Percentiles rank a stretch among this genome's conserved stretches.
These are phyloP conservation scores for Sinocyclocheilus rhinocerous DNA, from an alignment of 2,113 vertebrate species.

Conservation along the genomic window DNA sequence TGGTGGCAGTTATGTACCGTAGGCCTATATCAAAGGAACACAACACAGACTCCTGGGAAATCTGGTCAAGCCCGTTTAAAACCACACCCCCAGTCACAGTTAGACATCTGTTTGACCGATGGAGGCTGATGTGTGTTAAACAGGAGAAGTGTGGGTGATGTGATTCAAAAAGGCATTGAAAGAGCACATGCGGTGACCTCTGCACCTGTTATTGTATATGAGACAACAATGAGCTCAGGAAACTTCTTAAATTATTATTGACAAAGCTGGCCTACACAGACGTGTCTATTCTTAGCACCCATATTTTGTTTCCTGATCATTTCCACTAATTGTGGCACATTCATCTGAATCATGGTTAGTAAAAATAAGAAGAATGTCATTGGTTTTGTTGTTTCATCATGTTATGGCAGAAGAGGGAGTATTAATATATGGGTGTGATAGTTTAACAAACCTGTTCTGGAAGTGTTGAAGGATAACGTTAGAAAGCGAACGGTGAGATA, in stretches of 20 bases:
- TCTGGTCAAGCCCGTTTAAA: constrained; percentile 78
- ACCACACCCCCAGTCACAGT: constrained; percentile 74
- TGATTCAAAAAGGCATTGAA: constrained; percentile 60
- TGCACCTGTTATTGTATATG: constrained; percentile 11
- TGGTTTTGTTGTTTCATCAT: neutral
- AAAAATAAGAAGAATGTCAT: neutral
- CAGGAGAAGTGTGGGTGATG: constrained; percentile 67
- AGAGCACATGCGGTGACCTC: constrained; percentile 43
- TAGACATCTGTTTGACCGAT: constrained; percentile 61
- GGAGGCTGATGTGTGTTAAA: constrained; percentile 66
- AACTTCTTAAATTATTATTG: constrained; percentile 63
- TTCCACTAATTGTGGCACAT: neutral
- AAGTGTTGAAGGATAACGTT: neutral
- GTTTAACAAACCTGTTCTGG: neutral
- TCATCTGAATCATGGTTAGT: neutral
- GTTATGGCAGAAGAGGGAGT: neutral
- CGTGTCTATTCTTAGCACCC: constrained; percentile 37
- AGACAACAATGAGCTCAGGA: constrained; percentile 56
- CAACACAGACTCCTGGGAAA: constrained; percentile 69
- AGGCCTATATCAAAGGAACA: constrained; percentile 44
- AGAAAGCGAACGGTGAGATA: neutral
- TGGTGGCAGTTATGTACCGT: constrained; percentile 36
- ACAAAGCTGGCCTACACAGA: constrained; percentile 61
- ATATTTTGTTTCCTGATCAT: neutral
- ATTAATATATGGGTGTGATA: neutral